Evolutionary conservation across 2,113 vertebrate genomes (phyloP), one percentile per base, ranked within the genome.

Genomic region (Haemorhous mexicanus): DNA sequence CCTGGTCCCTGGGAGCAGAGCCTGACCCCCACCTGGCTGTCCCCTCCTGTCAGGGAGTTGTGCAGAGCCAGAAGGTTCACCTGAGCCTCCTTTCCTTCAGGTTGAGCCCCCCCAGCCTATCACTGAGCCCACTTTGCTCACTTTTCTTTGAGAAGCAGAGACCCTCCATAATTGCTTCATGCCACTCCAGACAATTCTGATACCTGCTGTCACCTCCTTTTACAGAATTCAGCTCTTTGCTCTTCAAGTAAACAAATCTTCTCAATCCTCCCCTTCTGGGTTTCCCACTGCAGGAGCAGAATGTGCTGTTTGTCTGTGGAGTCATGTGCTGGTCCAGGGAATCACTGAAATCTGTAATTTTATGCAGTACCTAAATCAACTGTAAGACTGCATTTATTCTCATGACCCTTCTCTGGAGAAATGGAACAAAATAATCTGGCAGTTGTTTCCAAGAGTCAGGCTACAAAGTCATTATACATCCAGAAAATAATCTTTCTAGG

Each of bases 11-110:
- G 49, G 11, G 21, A 72, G 43, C 35, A 88, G 9, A 43, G 35
- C 17, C 21, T 0, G 0, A 49, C 3, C 13, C 11, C 16, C 21
- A 30, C 6, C 14, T 3, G 8, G 21, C 32, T 66, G 32, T 41
- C 7, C 7, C 3, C 59, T 81, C 59, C 59, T 59, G 59, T 13
- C 44, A 66, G 27, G 47, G 76, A 59, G 27, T 4, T 73, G 68
- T 32, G 52, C 5, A 58, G 50, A 88, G 33, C 15, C 22, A 50
- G 1, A 50, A 33, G 43, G 37, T 21, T 6, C 17, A 26, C 17
- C 43, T 30, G 44, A 79, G 66, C 84, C 47, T 70, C 74, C 47
- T 63, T 3, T 63, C 5, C 41, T 55, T 26, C 75, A 70, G 28
- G 28, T 15, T 69, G 53, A 61, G 33, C 7, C 9, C 44, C 30